Base-by-base conservation (phyloP, 2,113 vertebrate genomes). In the Hippocampus abdominalis region DNA sequence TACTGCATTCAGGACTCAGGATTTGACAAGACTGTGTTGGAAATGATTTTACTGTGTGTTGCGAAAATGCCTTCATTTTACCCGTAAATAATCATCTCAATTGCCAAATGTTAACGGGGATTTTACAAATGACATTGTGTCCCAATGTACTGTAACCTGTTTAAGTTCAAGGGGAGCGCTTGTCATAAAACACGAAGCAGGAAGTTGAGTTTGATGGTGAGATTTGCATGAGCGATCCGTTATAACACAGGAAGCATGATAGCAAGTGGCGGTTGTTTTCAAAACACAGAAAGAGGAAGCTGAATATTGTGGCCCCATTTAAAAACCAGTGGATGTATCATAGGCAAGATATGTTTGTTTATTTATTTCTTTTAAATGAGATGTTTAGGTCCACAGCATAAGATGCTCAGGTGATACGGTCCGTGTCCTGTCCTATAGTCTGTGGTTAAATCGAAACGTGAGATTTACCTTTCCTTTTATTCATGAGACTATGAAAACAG, bases 261-360 rank as follows among this genome's bases (percentile, higher is more conserved):
- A 56, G 78, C 60, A 74, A 79, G 74, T 81, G 42, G 85, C 82
- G 72, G 64, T 82, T 84, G 78, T 86, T 82, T 80, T 83, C 44
- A 84, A 87, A 88, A 84, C 69, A 72, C n/a, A 75, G 64, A 84
- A 88, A 78, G 78, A 76, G 86, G 84, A 88, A 88, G 77, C 72
- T 73, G 23, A 72, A 79, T 62, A 75, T 81, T 71, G 63, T 12
- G 23, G 63, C 20, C 36, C 64, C 80, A 25, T 25, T 46, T 64
- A 15, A 64, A 40, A 64, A 64, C 11, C 63, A 48, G 42, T 18
- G 63, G 15, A 27, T 46, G 63, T 27, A 18, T 7, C 5, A 8
- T 5, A 16, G 13, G 7, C 40, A 44, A 64, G 13, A n/a, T n/a
- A 1, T 2, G 20, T 23, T 12, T 23, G 2, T 23, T 54, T 23